These are phyloP conservation scores for Hirtodrosophila cameraria DNA, from an alignment of 2,888 invertebrate species.

Conservation along the genomic window DNA sequence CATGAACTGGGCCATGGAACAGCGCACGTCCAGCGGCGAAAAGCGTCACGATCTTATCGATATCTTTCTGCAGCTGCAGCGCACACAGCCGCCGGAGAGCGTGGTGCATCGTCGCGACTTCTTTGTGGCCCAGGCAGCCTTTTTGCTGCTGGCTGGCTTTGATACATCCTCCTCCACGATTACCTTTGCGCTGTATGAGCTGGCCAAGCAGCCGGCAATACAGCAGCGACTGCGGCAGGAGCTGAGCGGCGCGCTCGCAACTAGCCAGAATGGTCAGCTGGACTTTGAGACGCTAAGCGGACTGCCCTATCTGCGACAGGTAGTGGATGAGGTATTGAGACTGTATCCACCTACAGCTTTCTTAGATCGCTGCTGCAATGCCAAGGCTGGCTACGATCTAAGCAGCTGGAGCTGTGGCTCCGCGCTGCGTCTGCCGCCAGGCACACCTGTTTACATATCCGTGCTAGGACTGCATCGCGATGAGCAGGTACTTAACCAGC, in stretches of 20 bases:
- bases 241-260: conserved; percentile 71
- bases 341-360: conserved; percentile 82
- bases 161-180: conserved; percentile 83
- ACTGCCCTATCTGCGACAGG: conserved; percentile 84
- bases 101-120: conserved; percentile 70
- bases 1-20: conserved; percentile 83
- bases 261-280: conserved; percentile 72
- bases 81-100: conserved; percentile 53
- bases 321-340: conserved; percentile 80
- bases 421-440: conserved; percentile 58
- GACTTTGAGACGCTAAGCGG: conserved; percentile 82
- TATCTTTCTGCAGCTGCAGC: conserved; percentile 83
- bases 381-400: conserved; percentile 66
- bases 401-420: conserved; percentile 53
- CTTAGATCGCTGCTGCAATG: conserved; percentile 80
- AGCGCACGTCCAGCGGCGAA: conserved; percentile 81
- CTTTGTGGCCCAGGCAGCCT: conserved; percentile 80
- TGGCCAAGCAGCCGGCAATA: conserved; percentile 81
- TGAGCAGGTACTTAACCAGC: conserved; percentile 59
- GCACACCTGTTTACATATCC: conserved; percentile 81
- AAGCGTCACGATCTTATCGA: conserved; percentile 85
- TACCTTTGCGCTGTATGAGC: conserved; percentile 83
- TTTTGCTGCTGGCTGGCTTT: conserved; percentile 80
- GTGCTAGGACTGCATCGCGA: conserved; percentile 80
- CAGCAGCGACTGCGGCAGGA: conserved; percentile 83